Conservation (phyloP, 1,140 invertebrate species). For the Propsilocerus akamusi region DNA sequence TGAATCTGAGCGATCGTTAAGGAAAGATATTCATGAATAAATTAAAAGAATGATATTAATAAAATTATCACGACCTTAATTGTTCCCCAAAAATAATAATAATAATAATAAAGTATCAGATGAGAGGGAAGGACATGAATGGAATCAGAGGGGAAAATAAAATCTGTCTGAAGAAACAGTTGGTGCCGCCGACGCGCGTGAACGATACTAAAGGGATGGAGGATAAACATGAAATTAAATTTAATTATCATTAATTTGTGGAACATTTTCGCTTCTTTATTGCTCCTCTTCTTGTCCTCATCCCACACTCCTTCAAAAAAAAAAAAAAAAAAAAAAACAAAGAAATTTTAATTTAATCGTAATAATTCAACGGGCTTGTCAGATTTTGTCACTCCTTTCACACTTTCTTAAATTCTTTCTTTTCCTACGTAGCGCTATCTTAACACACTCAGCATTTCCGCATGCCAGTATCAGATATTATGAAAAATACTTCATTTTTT, state of each 20-base stretch:
- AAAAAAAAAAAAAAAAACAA: too few species aligned
- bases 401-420: too few species aligned
- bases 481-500: too few species aligned
- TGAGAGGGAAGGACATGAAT: background rate
- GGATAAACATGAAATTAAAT: conserved; percentile 2
- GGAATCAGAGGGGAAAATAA: background rate
- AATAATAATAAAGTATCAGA: background rate
- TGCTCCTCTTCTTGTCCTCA: background rate
- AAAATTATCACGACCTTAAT: conserved; percentile 4
- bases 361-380: too few species aligned
- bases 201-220: too few species aligned
- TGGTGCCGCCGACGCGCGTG: background rate
- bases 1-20: background rate
- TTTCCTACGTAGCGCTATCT: too few species aligned
- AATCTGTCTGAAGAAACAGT: background rate
- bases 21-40: background rate
- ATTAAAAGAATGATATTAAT: conserved; percentile 4
- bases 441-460: too few species aligned
- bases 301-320: too few species aligned
- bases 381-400: too few species aligned
- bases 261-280: background rate
- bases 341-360: too few species aligned
- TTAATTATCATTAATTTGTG: conserved; percentile 4
- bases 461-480: too few species aligned
- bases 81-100: conserved; percentile 1